A percentile compares a stretch with the other conserved stretches of the same genome.
These are phyloP conservation scores for Hyphantria cunea DNA, from an alignment of 1,140 invertebrate species.

Conservation along the genomic window DNA sequence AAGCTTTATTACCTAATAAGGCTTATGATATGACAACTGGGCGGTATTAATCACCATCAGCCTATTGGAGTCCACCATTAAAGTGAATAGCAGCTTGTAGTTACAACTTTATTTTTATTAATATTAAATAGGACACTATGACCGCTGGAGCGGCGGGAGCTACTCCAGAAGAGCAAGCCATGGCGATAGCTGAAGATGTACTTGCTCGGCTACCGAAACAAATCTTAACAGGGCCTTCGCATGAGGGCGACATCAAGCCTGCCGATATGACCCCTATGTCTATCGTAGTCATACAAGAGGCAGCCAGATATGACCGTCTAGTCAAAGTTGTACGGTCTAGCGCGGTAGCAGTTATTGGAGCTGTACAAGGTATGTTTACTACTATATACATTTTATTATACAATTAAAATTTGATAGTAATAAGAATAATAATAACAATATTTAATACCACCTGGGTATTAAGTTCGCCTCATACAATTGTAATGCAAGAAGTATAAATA, in stretches of 20 bases:
- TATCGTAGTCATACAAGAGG: constrained; percentile 96
- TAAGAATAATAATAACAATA: too few species aligned
- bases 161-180: constrained; percentile 87
- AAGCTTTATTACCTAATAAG: too few species aligned
- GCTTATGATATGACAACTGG: too few species aligned
- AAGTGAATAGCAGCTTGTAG: too few species aligned
- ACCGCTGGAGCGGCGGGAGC: constrained; percentile 76
- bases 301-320: constrained; percentile 94
- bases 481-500: too few species aligned
- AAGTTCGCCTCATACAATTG: too few species aligned
- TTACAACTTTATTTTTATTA: background rate
- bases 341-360: constrained; percentile 91
- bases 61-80: too few species aligned
- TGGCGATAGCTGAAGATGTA: constrained; percentile 87
- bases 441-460: too few species aligned
- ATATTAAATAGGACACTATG: constrained; percentile 57
- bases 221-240: constrained; percentile 87
- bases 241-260: constrained; percentile 89
- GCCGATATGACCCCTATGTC: constrained; percentile 91
- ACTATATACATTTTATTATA: background rate
- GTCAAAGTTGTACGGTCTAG: constrained; percentile 88
- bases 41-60: too few species aligned
- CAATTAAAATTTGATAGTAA: background rate
- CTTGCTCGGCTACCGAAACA: constrained; percentile 86
- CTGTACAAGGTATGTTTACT: constrained; percentile 89